Base-by-base conservation (phyloP, 2,797 vertebrate species). In the Schizopygopsis pylzovi region DNA sequence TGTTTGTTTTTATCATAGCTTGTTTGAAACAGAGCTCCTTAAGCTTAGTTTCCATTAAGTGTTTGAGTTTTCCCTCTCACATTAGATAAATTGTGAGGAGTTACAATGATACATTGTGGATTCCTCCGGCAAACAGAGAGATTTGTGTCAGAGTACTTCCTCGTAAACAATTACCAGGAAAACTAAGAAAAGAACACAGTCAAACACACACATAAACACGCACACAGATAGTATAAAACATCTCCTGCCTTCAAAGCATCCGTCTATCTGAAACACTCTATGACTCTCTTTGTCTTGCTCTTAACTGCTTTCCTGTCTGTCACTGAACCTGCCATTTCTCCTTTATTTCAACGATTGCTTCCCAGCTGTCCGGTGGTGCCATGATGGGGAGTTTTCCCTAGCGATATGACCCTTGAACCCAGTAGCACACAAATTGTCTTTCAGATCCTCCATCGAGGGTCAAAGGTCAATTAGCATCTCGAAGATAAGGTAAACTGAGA, bases 261-360 rank as follows among this genome's bases (percentile, higher is more conserved):
- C 16, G 6, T 73, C 70, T 47, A 37, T 63, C 52, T 3, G 8
- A 59, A 80, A 63, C 83, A 28, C n/a, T 22, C 33, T 33, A 33
- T 33, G 33, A 33, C 33, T 33, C 52, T 54, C 33, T 61, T 52
- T 65, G n/a, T 54, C 63, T 72, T n/a, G 61, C 33, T 76, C 47
- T 61, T 68, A 56, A 80, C 20, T 20, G 59, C 41, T 84, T 81
- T 54, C 52, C 16, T 3, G 10, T 79, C 45, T 85, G 37, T 49
- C 41, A 16, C 33, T 79, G 37, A 79, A 85, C 52, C 68, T 76
- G 70, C n/a, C 10, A 49, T 93, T 90, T 90, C 89, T 76, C 73
- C 20, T 84, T 80, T 86, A 61, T 71, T 76, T 91, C 92, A 94
- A 81, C 75, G 88, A 93, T 93, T 93, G 88, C 82, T 90, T 89